A percentile compares a stretch with the other conserved stretches of the same genome.
phyloP scores from a whole-genome alignment of 2,888 invertebrate species.

The Pedicia rivosa region DNA sequence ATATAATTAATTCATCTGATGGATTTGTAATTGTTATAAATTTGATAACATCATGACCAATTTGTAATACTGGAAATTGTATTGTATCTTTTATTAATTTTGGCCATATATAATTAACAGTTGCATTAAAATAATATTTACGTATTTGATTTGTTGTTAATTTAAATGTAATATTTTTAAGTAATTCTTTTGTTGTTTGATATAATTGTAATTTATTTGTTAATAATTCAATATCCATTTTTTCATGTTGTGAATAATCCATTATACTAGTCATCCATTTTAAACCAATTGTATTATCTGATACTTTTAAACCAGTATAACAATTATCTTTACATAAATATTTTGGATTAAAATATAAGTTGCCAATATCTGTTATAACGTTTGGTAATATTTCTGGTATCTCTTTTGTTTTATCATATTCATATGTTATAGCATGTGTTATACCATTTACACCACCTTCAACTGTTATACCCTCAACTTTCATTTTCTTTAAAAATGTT shows the following conservation, averaged over 20 bases:
- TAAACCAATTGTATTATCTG: background rate
- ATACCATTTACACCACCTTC: too few species aligned
- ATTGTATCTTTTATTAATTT: slow-evolving; percentile 24
- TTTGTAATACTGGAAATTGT: slow-evolving; percentile 23
- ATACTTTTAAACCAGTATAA: slow-evolving; percentile 29
- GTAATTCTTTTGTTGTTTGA: slow-evolving; percentile 23
- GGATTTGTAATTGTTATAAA: slow-evolving; percentile 26
- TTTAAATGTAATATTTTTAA: slow-evolving; percentile 24
- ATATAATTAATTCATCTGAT: slow-evolving; percentile 17
- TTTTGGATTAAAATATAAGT: slow-evolving; percentile 56
- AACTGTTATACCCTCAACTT: slow-evolving; percentile 39
- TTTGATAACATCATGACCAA: slow-evolving; percentile 22
- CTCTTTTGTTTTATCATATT: slow-evolving; percentile 23
- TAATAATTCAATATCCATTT: slow-evolving; percentile 14
- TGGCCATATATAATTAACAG: slow-evolving; percentile 29
- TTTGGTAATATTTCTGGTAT: slow-evolving; percentile 33
- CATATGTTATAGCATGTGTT: slow-evolving; percentile 44
- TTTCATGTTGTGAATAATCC: slow-evolving; percentile 11
- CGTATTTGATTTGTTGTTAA: slow-evolving; percentile 25
- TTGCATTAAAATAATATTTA: slow-evolving; percentile 24
- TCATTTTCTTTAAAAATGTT: slow-evolving; percentile 65
- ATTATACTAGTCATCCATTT: background rate
- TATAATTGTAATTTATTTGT: slow-evolving; percentile 25
- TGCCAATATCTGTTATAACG: slow-evolving; percentile 37
- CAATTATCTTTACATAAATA: slow-evolving; percentile 52